Evolutionary conservation across 2,797 vertebrate species (phyloP), one percentile per base, ranked within the genome.

Genomic region (Etheostoma perlongum): DNA sequence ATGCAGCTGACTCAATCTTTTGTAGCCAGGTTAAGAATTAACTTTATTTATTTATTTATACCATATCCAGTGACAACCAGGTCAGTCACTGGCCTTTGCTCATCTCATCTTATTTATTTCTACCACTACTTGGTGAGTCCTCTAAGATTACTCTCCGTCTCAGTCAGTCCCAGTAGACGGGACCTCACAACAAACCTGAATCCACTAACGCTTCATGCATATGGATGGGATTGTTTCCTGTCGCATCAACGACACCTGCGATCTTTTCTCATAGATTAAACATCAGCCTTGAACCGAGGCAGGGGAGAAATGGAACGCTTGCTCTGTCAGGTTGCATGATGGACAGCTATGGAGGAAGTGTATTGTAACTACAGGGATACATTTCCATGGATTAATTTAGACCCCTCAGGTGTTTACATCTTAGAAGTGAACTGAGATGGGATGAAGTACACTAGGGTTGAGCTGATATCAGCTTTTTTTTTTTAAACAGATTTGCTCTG

Each of bases 251-350:
- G 2, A 23, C 42, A 44, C 7, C 55, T 59, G 69, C 49, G 53
- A 69, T 65, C 59, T 73, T 51, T 27, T 49, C 65, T 69, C 66
- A 65, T 30, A 61, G 70, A 78, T 82, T 74, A 57, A 53, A 74
- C 69, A 66, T 67, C 62, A 72, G 72, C 36, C 81, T 72, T 77
- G 65, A 73, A 68, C 59, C 40, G 18, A 71, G 57, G 51, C 44
- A 47, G 55, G 2, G 18, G 33, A 25, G 33, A 16, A 62, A 51
- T 53, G 36, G 19, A 57, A 52, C 4, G 12, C 5, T 44, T 27
- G 18, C 40, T 15, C 67, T 63, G 48, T 74, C 75, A 67, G 42
- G 23, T 9, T 15, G 48, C 12, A 13, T 72, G 63, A 81, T 58
- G n/a, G 62, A 76, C 79, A 68, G 73, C n/a, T 52, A 13, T 30